Percentiles rank a stretch among this genome's conserved stretches.
These are phyloP conservation scores for Crotalus viridis DNA, from an alignment of 2,113 vertebrate genomes.

Conservation along the genomic window DNA sequence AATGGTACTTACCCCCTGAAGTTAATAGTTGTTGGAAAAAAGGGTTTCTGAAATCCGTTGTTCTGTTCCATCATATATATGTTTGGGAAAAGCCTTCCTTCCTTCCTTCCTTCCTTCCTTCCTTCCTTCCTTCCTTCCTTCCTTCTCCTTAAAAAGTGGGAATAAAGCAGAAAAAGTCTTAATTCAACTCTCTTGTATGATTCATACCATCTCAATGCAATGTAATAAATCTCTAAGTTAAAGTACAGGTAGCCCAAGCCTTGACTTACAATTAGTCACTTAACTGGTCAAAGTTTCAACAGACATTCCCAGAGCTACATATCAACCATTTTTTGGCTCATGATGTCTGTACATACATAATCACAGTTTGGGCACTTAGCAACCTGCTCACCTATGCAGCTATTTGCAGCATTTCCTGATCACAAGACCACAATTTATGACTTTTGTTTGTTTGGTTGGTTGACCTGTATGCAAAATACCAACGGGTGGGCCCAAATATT, in stretches of 20 bases:
- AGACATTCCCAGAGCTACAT: neutral
- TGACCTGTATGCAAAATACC: neutral
- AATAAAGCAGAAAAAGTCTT: neutral
- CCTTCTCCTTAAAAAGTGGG: neutral
- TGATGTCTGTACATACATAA: neutral
- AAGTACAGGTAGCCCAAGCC: neutral
- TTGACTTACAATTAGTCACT: neutral
- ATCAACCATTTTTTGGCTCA: neutral
- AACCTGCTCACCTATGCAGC: neutral
- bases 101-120: neutral
- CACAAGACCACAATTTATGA: neutral
- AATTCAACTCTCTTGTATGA: neutral
- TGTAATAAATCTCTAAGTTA: neutral
- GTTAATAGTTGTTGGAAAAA: neutral
- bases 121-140: neutral
- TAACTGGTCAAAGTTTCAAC: too few species aligned
- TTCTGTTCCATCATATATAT: neutral
- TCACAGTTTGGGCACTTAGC: neutral
- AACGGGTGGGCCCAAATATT: constrained; percentile 7
- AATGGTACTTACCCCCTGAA: neutral
- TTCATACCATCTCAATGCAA: neutral
- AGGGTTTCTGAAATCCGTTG: neutral
- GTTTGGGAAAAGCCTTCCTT: neutral
- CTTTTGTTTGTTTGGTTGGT: neutral
- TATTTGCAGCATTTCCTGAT: neutral